These are phyloP conservation scores for Polymixis lichenea DNA, from an alignment of 2,888 invertebrate species.

Conservation along the genomic window DNA sequence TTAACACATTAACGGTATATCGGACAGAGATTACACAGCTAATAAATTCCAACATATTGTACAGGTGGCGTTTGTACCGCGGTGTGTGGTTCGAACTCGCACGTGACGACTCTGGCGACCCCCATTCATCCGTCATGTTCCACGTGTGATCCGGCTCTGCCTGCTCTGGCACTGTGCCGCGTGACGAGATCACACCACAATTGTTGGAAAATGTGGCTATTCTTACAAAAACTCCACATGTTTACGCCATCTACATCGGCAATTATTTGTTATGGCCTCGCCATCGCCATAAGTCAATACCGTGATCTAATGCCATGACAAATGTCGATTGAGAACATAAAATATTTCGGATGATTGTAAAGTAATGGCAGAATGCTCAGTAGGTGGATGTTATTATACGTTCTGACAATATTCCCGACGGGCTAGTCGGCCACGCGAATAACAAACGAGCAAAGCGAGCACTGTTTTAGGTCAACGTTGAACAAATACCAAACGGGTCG, in stretches of 20 bases:
- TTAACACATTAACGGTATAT: constrained; percentile 17
- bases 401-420: constrained; percentile 73
- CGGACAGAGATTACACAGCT: constrained; percentile 30
- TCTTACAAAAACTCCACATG: constrained; percentile 67
- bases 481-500: constrained; percentile 91
- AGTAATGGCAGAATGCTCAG: constrained; percentile 56
- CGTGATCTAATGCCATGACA: constrained; percentile 17
- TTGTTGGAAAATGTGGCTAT: constrained; percentile 73
- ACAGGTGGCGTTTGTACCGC: constrained; percentile 53
- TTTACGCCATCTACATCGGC: constrained; percentile 55
- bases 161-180: constrained; percentile 86
- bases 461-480: constrained; percentile 91
- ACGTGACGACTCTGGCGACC: constrained; percentile 78
- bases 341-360: constrained; percentile 50
- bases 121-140: constrained; percentile 87
- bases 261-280: constrained; percentile 45
- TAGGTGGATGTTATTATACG: constrained; percentile 66
- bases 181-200: constrained; percentile 81
- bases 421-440: constrained; percentile 85
- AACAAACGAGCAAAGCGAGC: constrained; percentile 89
- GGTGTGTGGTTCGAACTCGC: constrained; percentile 64
- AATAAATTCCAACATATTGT: constrained; percentile 53
- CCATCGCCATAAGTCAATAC: constrained; percentile 21
- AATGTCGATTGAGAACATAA: constrained; percentile 34
- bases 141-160: constrained; percentile 80